These are phyloP conservation scores for Lomographa bimaculata DNA, from an alignment of 2,888 invertebrate species.

Conservation along the genomic window DNA sequence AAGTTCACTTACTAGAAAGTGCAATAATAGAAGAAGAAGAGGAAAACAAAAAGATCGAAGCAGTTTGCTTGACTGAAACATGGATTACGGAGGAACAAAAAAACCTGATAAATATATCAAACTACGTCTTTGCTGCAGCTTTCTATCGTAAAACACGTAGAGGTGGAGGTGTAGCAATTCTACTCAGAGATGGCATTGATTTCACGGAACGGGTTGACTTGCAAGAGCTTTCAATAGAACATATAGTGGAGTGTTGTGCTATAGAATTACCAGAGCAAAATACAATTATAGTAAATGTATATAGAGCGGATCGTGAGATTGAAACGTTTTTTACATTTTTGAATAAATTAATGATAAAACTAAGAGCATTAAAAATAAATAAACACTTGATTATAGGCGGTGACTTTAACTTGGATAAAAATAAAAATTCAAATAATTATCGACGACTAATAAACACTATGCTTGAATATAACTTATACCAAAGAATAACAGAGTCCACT, in stretches of 20 bases:
- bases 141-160: slow-evolving; percentile 1
- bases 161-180: slow-evolving; percentile 9
- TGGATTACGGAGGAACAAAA: slow-evolving; percentile 4
- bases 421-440: slow-evolving; percentile 1
- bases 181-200: slow-evolving; percentile 1
- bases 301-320: slow-evolving; percentile 2
- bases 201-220: slow-evolving; percentile 3
- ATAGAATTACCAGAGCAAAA: slow-evolving; percentile 5
- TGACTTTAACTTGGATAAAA: neutral
- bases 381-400: slow-evolving; percentile 2
- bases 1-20: slow-evolving; percentile 6
- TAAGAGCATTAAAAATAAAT: neutral
- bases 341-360: neutral
- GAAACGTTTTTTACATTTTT: slow-evolving; percentile 5
- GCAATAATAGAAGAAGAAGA: slow-evolving; percentile 1
- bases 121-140: slow-evolving; percentile 1
- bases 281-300: slow-evolving; percentile 1
- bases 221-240: slow-evolving; percentile 1
- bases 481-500: neutral
- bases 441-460: neutral
- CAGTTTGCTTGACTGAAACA: slow-evolving; percentile 12
- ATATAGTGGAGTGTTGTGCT: slow-evolving; percentile 4
- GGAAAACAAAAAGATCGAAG: neutral
- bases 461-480: neutral
- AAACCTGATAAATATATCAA: slow-evolving; percentile 1